Conservation (phyloP, 2,113 vertebrate species). For the Mionectes macconnelli region DNA sequence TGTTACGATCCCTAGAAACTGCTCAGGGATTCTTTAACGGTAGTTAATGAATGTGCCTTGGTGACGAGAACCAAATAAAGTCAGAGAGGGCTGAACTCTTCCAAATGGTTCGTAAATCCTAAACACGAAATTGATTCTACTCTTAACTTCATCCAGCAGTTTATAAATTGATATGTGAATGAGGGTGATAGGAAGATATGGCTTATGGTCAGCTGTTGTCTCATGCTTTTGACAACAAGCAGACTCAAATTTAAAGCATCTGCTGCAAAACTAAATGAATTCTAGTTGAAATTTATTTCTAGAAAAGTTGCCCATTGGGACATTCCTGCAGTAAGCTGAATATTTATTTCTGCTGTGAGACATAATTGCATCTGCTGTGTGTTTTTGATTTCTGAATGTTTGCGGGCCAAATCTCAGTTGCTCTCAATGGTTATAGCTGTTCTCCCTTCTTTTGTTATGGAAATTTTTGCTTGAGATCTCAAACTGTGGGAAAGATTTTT, state of each 20-base stretch:
- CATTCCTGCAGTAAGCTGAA: constrained; percentile 26
- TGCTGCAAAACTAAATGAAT: constrained; percentile 27
- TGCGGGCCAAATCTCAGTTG: background rate
- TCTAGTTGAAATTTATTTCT: constrained; percentile 28
- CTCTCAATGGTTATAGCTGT: background rate
- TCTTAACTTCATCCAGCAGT: constrained; percentile 36
- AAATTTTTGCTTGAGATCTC: background rate
- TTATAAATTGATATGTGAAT: background rate
- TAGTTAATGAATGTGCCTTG: background rate
- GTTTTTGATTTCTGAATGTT: background rate
- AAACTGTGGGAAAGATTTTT: background rate
- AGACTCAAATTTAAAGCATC: constrained; percentile 50
- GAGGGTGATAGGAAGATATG: background rate
- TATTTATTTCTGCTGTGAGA: constrained; percentile 43
- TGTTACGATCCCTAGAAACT: background rate
- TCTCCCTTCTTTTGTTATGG: background rate
- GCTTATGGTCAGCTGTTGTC: background rate
- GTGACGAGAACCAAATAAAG: background rate
- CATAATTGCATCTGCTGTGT: constrained; percentile 29
- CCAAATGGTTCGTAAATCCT: constrained; percentile 12
- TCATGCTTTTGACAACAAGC: constrained; percentile 24
- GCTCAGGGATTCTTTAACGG: background rate
- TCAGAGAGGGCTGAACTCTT: background rate
- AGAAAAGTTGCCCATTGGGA: background rate
- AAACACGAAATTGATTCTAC: background rate